A percentile compares a stretch with the other conserved stretches of the same genome.
phyloP scores from a whole-genome alignment of 2,888 invertebrate species.

The Idaea aversata region DNA sequence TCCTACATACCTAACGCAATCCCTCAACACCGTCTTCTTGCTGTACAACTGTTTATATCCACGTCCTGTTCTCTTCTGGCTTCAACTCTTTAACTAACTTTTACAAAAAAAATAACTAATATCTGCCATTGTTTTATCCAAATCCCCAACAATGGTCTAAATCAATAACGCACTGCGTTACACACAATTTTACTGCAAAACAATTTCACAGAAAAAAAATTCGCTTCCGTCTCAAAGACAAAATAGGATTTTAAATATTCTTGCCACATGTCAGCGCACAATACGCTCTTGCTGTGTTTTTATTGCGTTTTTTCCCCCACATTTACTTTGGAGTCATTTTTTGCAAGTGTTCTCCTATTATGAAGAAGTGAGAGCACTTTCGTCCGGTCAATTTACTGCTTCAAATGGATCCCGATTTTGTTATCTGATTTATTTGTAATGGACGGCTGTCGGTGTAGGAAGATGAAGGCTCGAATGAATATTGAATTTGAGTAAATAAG shows the following conservation, averaged over 20 bases:
- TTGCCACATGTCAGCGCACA: constrained; percentile 45
- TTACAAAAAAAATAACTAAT: too few species aligned
- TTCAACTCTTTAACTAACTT: too few species aligned
- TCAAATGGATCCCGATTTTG: constrained; percentile 34
- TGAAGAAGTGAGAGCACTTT: constrained; percentile 52
- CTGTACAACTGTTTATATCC: too few species aligned
- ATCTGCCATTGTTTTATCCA: too few species aligned
- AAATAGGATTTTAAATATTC: constrained; percentile 33
- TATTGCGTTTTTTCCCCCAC: constrained; percentile 27
- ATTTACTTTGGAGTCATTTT: constrained; percentile 30
- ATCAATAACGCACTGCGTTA: too few species aligned
- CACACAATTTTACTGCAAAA: background rate
- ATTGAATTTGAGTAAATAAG: constrained; percentile 20
- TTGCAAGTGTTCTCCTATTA: constrained; percentile 36
- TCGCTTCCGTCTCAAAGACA: constrained; percentile 19
- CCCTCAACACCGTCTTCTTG: too few species aligned
- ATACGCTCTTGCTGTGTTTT: constrained; percentile 33
- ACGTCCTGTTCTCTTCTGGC: too few species aligned
- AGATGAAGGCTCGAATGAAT: constrained; percentile 21
- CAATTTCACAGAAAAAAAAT: background rate
- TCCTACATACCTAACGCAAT: too few species aligned
- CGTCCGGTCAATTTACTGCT: constrained; percentile 54
- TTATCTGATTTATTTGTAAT: constrained; percentile 34
- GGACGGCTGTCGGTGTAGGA: constrained; percentile 12
- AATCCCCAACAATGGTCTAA: too few species aligned